Base-by-base conservation (phyloP, 2,888 invertebrate species). In the Cactoblastis cactorum region DNA sequence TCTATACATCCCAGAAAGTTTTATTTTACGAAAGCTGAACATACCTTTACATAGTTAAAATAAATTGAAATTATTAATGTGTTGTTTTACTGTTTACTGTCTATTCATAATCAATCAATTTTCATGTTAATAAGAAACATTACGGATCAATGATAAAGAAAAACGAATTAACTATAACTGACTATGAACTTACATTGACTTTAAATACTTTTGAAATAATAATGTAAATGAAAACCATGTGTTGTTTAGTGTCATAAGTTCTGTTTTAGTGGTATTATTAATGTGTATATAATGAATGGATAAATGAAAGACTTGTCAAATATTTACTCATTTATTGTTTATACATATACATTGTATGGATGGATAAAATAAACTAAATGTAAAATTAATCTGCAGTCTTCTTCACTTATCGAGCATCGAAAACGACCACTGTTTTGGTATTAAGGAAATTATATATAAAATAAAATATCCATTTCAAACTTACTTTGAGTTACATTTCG, bases 381-480 rank as follows among this genome's bases (percentile, higher is more conserved):
- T 65, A 68, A 65, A 62, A 58, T 53, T 38, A 48, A 59, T 51
- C 37, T 45, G 24, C 53, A 45, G 50, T 52, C 48, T 41, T 57
- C 53, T 54, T 59, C 51, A 57, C 51, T 91, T 77, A 94, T 50
- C 94, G 92, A 8, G 96, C 96, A 88, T 96, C 96, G 71, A 96
- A 96, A 5, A 96, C 96, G 54, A 96, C 95, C 92, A 96, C 95
- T 95, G 91, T 18, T 39, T 46, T 15, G 62, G 56, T 57, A 71
- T 90, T 90, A 88, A 91, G 90, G 85, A 91, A 83, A 79, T 57
- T 49, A 15, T 34, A 34, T 12, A 15, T 15, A 38, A 6, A 28
- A 9, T 28, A 28, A 28, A 28, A 28, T 28, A 28, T 28, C 9
- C 28, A 4, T 28, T 1, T 6, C 22, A 4, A 22, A 4, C 22